phyloP scores from a whole-genome alignment of 2,797 vertebrate species.

The Clangula hyemalis region DNA sequence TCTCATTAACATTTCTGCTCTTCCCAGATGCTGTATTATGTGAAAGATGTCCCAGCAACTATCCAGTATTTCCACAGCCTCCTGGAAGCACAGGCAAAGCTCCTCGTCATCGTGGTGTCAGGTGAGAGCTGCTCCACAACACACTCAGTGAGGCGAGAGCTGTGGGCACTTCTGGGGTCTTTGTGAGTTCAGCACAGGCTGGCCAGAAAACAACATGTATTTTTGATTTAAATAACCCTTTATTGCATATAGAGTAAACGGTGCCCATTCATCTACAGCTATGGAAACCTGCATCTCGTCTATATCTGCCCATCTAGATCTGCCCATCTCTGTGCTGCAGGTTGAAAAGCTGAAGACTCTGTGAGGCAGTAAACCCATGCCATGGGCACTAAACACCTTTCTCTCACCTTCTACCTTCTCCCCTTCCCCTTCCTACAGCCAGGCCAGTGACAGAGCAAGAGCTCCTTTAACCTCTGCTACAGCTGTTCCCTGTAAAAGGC shows the following conservation, averaged over 20 bases:
- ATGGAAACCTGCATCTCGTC: accelerated
- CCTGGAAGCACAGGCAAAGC: constrained; percentile 84
- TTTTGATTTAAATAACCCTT: not conserved
- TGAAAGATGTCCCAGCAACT: constrained; percentile 84
- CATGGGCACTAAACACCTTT: not conserved
- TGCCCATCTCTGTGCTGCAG: accelerated
- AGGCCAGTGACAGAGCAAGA: not conserved
- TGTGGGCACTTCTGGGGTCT: not conserved
- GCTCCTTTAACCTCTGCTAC: not conserved
- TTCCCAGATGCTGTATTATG: constrained; percentile 93
- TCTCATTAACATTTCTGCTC: not conserved
- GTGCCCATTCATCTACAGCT: no score
- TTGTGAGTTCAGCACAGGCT: not conserved
- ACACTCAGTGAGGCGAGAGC: accelerated
- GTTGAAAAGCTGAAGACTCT: not conserved
- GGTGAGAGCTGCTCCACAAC: constrained; percentile 76
- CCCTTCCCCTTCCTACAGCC: not conserved
- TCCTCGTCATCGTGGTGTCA: constrained; percentile 89
- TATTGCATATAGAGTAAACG: not conserved
- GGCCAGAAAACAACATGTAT: not conserved
- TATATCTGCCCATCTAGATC: accelerated
- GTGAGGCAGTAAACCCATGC: accelerated
- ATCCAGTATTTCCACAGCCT: constrained; percentile 88
- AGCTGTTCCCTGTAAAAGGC: not conserved
- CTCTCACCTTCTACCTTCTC: not conserved